Percentiles rank a stretch among this genome's conserved stretches.
These are phyloP conservation scores for Fukomys damarensis DNA, from an alignment of 2,113 vertebrate species.

Conservation along the genomic window DNA sequence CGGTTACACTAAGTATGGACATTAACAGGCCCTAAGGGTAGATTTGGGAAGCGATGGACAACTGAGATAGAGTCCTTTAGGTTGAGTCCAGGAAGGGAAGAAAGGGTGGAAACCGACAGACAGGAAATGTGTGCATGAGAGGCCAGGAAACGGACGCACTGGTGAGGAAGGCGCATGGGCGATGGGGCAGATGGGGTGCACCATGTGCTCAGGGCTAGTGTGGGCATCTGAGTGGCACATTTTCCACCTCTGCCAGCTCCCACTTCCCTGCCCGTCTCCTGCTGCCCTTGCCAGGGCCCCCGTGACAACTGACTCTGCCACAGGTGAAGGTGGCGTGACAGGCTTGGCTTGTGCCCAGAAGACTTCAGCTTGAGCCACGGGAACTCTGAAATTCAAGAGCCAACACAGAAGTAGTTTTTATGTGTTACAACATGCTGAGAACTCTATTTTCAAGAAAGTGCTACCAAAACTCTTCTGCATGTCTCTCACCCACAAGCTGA, in stretches of 20 bases:
- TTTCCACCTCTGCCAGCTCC: not conserved
- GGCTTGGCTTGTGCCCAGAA: not conserved
- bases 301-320: not conserved
- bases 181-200: not conserved
- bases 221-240: not conserved
- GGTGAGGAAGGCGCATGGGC: not conserved
- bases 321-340: not conserved
- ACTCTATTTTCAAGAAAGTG: not conserved
- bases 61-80: not conserved
- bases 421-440: not conserved
- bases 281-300: not conserved
- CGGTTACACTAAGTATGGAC: no score
- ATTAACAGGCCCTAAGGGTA: not conserved
- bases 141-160: not conserved
- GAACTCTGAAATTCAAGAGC: not conserved
- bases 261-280: not conserved
- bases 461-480: not conserved
- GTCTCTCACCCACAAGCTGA: conserved; percentile 83
- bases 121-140: not conserved
- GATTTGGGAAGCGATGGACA: not conserved
- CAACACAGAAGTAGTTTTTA: not conserved
- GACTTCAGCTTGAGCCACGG: not conserved
- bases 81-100: not conserved
- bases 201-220: not conserved
- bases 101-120: not conserved